Percentiles rank a stretch among this genome's conserved stretches.
Conservation (phyloP, 37 sponge, comb jelly and placozoan species). For the Spongia lamella region DNA sequence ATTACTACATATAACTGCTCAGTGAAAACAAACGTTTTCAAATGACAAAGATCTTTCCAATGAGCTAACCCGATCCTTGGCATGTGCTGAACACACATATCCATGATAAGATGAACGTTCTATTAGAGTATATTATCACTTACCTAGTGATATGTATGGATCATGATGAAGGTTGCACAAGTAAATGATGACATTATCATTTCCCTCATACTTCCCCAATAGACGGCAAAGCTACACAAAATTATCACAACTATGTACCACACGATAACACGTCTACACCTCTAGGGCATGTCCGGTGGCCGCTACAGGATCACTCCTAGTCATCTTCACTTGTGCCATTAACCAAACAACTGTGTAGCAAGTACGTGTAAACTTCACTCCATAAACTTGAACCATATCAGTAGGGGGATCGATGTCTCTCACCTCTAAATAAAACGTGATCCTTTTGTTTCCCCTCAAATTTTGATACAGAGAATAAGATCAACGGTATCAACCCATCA, state of each 20-base stretch:
- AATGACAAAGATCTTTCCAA: slow-evolving; percentile 44
- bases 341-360: slow-evolving; percentile 50
- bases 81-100: slow-evolving; percentile 5
- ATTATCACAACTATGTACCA: slow-evolving; percentile 1
- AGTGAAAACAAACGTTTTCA: slow-evolving; percentile 6
- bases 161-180: slow-evolving; percentile 32
- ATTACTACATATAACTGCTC: not conserved
- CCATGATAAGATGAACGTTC: no score
- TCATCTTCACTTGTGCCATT: slow-evolving; percentile 18
- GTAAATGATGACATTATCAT: slow-evolving; percentile 17
- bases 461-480: no score
- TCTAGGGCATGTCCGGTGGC: slow-evolving; percentile 10
- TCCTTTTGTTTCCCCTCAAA: no score
- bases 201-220: not conserved
- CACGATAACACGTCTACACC: slow-evolving; percentile 8
- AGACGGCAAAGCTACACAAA: not conserved
- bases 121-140: not conserved
- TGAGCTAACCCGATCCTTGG: slow-evolving; percentile 10
- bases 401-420: no score
- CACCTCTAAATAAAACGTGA: no score
- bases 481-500: no score
- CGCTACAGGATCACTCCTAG: slow-evolving; percentile 11
- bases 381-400: no score
- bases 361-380: no score
- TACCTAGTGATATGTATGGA: slow-evolving; percentile 40